Percentiles rank a stretch among this genome's conserved stretches.
Conservation (phyloP, 2,888 invertebrate species). For the Leptogaster cylindrica region DNA sequence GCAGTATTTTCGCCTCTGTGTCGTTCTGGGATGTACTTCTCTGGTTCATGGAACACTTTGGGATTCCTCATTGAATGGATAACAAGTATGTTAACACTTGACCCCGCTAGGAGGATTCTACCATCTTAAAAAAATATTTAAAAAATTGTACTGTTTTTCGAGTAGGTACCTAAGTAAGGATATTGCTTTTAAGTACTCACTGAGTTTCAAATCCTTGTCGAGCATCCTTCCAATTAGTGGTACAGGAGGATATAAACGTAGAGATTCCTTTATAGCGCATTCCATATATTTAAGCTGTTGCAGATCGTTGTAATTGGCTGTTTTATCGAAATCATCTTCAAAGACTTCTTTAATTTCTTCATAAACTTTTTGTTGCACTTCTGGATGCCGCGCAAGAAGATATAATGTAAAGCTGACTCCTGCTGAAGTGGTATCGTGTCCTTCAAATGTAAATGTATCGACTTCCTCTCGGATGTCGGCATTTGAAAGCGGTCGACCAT, state of each 20-base stretch:
- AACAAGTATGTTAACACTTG: conserved; percentile 39
- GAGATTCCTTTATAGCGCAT: conserved; percentile 42
- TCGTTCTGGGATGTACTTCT: conserved; percentile 56
- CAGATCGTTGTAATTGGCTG: neutral
- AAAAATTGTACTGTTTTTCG: too few relatives aligned
- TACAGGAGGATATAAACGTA: conserved; percentile 42
- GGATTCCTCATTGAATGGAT: conserved; percentile 54
- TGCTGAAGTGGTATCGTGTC: conserved; percentile 60
- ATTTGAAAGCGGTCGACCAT: conserved; percentile 64
- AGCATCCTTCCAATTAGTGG: conserved; percentile 42
- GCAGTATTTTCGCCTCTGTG: conserved; percentile 61
- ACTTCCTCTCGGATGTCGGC: conserved; percentile 69
- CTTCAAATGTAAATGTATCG: conserved; percentile 71
- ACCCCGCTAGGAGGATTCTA: conserved; percentile 53
- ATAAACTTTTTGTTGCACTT: conserved; percentile 58
- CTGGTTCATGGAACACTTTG: conserved; percentile 53
- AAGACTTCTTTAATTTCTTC: conserved; percentile 57
- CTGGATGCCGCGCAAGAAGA: conserved; percentile 57
- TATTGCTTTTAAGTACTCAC: conserved; percentile 1
- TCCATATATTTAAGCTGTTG: conserved; percentile 40
- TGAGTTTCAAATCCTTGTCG: conserved; percentile 15
- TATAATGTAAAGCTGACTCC: conserved; percentile 60
- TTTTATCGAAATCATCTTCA: conserved; percentile 41
- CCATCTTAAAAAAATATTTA: conserved; percentile 52
- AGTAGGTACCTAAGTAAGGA: too few relatives aligned